Evolutionary conservation across 2,888 invertebrate genomes (phyloP).

Genomic region (Hydriomena furcata): DNA sequence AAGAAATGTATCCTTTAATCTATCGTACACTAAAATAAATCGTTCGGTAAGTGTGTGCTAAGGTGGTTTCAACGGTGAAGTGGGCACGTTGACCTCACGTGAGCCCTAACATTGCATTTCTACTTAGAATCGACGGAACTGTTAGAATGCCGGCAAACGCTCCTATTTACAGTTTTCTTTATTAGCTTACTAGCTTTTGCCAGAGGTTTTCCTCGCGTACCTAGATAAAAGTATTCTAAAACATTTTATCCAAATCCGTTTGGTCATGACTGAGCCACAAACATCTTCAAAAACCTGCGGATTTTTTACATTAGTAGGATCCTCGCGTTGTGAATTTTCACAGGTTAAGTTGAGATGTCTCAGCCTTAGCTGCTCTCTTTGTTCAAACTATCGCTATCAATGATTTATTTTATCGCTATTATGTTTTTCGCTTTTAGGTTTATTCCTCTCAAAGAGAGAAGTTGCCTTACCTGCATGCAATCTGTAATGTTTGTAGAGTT

Average conservation of each 20-base stretch:
- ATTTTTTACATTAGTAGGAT: too few species aligned
- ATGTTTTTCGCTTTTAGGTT: too few species aligned
- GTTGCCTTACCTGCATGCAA: slow-evolving; percentile 23
- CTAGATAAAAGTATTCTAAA: too few species aligned
- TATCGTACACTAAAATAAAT: slow-evolving; percentile 40
- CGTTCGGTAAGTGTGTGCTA: slow-evolving; percentile 42
- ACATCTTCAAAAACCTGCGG: too few species aligned
- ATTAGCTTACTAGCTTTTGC: too few species aligned
- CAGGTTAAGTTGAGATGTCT: slow-evolving; percentile 48
- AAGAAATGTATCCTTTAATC: slow-evolving; percentile 98
- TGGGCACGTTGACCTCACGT: slow-evolving; percentile 53
- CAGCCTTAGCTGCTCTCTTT: slow-evolving; percentile 37
- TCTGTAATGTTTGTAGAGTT: slow-evolving; percentile 24
- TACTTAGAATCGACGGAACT: slow-evolving; percentile 45
- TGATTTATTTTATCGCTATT: not conserved
- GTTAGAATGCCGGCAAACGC: slow-evolving; percentile 39
- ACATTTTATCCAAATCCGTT: too few species aligned
- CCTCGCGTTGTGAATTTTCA: slow-evolving; percentile 39
- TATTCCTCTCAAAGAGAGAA: too few species aligned
- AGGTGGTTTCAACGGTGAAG: slow-evolving; percentile 50
- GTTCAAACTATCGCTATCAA: not conserved
- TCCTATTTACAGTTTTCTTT: slow-evolving; percentile 38
- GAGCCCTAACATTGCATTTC: slow-evolving; percentile 49
- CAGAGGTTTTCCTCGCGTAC: too few species aligned
- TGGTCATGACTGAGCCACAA: too few species aligned